Evolutionary conservation across 2,797 vertebrate species (phyloP).

Genomic region (Cyprinella venusta): DNA sequence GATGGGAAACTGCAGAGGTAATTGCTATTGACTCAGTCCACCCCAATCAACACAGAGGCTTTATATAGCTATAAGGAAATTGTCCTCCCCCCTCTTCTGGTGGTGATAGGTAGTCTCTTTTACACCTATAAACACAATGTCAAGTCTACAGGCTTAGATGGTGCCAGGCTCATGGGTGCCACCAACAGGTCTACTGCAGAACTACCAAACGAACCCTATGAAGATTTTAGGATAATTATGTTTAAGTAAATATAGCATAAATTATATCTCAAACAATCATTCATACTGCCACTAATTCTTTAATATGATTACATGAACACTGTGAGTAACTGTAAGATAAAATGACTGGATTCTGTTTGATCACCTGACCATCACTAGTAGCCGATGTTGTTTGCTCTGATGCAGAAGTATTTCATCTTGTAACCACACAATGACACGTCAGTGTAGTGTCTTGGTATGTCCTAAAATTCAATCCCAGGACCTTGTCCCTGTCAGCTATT

Average conservation of each 20-base stretch:
- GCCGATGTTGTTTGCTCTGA: background rate
- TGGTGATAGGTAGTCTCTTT: background rate
- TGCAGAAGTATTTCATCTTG: conserved; percentile 11
- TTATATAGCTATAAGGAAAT: conserved; percentile 3
- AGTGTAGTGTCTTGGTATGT: conserved; percentile 57
- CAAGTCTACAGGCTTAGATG: background rate
- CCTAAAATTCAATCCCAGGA: conserved; percentile 46
- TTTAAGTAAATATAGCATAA: background rate
- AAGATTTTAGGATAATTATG: background rate
- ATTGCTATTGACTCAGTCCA: conserved; percentile 18
- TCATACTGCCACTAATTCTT: background rate
- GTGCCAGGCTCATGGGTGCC: background rate
- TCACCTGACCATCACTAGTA: background rate
- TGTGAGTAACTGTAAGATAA: background rate
- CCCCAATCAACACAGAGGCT: conserved; percentile 18
- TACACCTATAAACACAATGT: background rate
- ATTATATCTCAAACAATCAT: background rate
- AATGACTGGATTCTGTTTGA: background rate
- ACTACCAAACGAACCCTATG: background rate
- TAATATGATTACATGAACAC: background rate
- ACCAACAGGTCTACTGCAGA: conserved; percentile 9
- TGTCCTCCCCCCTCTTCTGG: conserved; percentile 53
- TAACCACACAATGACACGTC: conserved; percentile 23
- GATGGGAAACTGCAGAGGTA: conserved; percentile 23
- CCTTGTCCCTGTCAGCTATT: conserved; percentile 55